Evolutionary conservation across 2,113 vertebrate genomes (phyloP).

Genomic region (Phoxinus phoxinus): DNA sequence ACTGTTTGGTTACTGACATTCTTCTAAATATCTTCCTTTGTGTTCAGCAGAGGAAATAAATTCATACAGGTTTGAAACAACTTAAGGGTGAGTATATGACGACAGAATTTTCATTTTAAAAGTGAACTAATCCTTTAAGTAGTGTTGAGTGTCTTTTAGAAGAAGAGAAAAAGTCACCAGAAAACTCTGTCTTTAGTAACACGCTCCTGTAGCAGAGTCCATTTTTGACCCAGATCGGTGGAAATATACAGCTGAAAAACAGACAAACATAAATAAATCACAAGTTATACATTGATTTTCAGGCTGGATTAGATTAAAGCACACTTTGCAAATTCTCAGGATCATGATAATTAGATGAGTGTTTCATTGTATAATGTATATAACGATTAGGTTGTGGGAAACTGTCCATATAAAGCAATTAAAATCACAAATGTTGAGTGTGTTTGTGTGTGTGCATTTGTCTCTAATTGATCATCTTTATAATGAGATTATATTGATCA

Average conservation of each 20-base stretch:
- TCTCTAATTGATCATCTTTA: conserved; percentile 53
- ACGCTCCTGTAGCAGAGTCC: conserved; percentile 89
- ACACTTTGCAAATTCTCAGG: conserved; percentile 4
- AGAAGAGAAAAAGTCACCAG: conserved; percentile 77
- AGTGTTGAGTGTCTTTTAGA: not conserved
- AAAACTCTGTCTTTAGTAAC: conserved; percentile 92
- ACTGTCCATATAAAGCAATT: not conserved
- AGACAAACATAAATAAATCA: conserved; percentile 38
- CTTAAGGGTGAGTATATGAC: no score
- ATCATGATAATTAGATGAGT: not conserved
- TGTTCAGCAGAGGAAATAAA: no score
- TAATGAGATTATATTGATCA: conserved; percentile 68
- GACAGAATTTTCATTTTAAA: no score
- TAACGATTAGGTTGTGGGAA: conserved; percentile 19
- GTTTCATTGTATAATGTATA: conserved; percentile 17
- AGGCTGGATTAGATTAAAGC: not conserved
- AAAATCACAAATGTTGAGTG: conserved; percentile 26
- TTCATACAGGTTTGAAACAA: not conserved
- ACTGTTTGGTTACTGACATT: no score
- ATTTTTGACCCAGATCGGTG: conserved; percentile 88
- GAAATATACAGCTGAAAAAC: conserved; percentile 85
- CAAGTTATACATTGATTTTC: conserved; percentile 6
- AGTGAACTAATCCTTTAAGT: no score
- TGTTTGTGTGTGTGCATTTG: conserved; percentile 24
- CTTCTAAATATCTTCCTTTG: no score